Evolutionary conservation across 2,113 vertebrate species (phyloP), one percentile per base, ranked within the genome.

Genomic region (Centrocercus urophasianus): DNA sequence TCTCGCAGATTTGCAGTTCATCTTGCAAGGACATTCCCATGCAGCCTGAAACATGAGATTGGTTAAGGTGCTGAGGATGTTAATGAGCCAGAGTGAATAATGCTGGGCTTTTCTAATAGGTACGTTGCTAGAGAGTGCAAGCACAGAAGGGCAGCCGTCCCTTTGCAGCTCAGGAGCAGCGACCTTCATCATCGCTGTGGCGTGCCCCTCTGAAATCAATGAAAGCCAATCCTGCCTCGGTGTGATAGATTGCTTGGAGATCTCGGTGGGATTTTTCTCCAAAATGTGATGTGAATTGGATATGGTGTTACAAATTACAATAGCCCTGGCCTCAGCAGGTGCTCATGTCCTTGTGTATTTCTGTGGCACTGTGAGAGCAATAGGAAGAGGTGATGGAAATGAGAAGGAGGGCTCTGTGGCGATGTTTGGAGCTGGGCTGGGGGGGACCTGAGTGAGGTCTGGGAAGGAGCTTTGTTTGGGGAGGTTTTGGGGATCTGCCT

Each of bases 281-380:
- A 75, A 2, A 52, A 12, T 59, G 69, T 34, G 48, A 65, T 54
- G 61, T 6, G 2, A 57, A 52, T 8, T 69, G 69, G 73, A 47
- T 24, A 25, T 38, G 36, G 27, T 8, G n/a, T 20, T 56, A 3
- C 32, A 38, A 3, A 27, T 52, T 16, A 45, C 27, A 43, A 22
- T 48, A 48, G 52, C 60, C 17, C 83, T 20, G 25, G 8, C 2
- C 12, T 48, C n/a, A 13, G 18, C 2, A 10, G 57, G 12, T 1
- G 0, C 10, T 32, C 4, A 7, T 32, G 59, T 90, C 52, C 38
- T 38, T 19, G 32, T 0, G 0, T 38, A 11, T 71, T 76, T 75
- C 67, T 56, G 1, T 21, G 52, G 70, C 10, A 0, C 16, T 17
- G 27, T 28, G 70, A 60, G 45, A 82, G 47, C 54, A 32, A 17